A percentile compares a stretch with the other conserved stretches of the same genome.
phyloP scores from a whole-genome alignment of 2,113 vertebrate species.

The Forbesichthys agassizii region DNA sequence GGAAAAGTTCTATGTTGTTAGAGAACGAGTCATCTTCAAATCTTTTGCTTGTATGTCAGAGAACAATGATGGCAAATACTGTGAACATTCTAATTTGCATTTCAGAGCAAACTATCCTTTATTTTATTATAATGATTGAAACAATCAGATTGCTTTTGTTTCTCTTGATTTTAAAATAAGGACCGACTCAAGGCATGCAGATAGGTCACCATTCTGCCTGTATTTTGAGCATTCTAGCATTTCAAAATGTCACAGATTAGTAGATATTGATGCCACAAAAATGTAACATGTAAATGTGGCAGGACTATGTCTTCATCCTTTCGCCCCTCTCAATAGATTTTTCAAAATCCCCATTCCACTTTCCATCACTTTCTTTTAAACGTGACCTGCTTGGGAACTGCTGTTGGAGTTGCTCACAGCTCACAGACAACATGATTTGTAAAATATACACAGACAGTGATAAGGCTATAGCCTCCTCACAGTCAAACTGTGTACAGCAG shows the following conservation, averaged over 20 bases:
- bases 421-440: constrained; percentile 14
- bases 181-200: background rate
- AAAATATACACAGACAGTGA: constrained; percentile 44
- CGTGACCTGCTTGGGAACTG: background rate
- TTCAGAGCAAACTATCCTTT: constrained; percentile 13
- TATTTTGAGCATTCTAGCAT: background rate
- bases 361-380: no score
- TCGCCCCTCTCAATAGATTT: no score
- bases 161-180: background rate
- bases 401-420: constrained; percentile 34
- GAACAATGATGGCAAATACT: constrained; percentile 15
- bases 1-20: constrained; percentile 5
- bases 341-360: no score
- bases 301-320: no score
- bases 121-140: constrained; percentile 4
- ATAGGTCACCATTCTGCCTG: constrained; percentile 2
- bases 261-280: constrained; percentile 5
- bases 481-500: constrained; percentile 39
- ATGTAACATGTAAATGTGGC: no score
- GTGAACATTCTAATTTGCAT: constrained; percentile 31
- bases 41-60: background rate
- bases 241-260: background rate
- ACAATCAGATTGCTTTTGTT: constrained; percentile 6
- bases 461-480: no score
- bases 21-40: constrained; percentile 23